These are phyloP conservation scores for Camponotus vicinus DNA, from an alignment of 1,140 invertebrate genomes.

Conservation along the genomic window DNA sequence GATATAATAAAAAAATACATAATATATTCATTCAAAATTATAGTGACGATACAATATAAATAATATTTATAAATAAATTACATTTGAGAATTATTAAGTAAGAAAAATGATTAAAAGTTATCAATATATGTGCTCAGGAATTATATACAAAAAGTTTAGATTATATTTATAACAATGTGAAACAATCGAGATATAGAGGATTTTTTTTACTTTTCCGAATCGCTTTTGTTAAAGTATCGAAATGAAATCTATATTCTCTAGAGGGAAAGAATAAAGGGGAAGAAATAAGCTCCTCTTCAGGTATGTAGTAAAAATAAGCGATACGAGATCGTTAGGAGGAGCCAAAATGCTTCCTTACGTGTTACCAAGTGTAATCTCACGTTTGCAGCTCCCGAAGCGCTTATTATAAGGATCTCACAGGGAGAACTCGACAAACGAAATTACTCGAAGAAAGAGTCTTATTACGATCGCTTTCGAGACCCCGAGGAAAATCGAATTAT, in stretches of 20 bases:
- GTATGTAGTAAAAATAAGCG: slow-evolving; percentile 15
- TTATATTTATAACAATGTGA: background rate
- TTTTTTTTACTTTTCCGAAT: background rate
- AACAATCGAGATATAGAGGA: background rate
- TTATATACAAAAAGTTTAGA: background rate
- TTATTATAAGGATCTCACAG: slow-evolving; percentile 37
- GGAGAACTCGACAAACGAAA: slow-evolving; percentile 21
- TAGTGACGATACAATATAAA: background rate
- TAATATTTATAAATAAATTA: background rate
- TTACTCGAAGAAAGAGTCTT: slow-evolving; percentile 28
- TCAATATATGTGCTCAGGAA: background rate
- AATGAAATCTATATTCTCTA: background rate
- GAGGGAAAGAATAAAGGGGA: no score
- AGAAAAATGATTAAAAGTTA: no score
- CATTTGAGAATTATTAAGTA: background rate
- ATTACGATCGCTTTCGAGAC: background rate
- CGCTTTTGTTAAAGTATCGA: background rate
- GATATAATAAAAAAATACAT: background rate
- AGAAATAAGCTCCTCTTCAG: slow-evolving; percentile 9
- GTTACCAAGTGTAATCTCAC: slow-evolving; percentile 31
- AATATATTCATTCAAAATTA: background rate
- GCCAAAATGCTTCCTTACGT: slow-evolving; percentile 37
- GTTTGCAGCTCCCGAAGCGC: background rate
- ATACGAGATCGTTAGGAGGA: slow-evolving; percentile 36
- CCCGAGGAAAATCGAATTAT: slow-evolving; percentile 16